Evolutionary conservation across 2,888 invertebrate species (phyloP).

Genomic region (Rotaria magnacalcarata): DNA sequence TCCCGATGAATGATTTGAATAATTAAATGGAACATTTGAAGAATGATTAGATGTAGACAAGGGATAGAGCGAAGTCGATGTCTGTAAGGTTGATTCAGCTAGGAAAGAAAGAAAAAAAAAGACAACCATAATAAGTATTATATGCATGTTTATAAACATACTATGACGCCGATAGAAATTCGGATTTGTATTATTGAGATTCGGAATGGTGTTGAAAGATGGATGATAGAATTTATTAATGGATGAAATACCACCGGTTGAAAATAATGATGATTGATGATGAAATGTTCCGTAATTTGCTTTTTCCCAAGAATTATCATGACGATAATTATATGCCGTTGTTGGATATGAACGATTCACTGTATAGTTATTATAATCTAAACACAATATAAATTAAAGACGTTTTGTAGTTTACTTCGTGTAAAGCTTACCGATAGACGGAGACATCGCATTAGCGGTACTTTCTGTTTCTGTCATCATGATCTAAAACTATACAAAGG

Average conservation of each 20-base stretch:
- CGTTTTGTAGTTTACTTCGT: too few relatives aligned
- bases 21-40: background rate
- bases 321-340: background rate
- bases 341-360: background rate
- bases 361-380: background rate
- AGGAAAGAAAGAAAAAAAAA: background rate
- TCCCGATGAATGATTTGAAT: background rate
- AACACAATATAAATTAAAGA: too few relatives aligned
- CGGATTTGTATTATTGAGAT: background rate
- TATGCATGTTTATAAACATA: background rate
- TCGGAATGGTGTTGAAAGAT: background rate
- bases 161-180: constrained; percentile 10
- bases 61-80: background rate
- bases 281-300: background rate
- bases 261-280: background rate
- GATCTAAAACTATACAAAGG: background rate
- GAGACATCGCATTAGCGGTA: background rate
- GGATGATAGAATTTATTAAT: background rate
- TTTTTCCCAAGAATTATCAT: background rate
- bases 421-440: background rate
- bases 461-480: background rate
- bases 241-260: background rate
- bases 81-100: background rate
- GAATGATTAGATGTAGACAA: background rate
- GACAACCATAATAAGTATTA: background rate